Evolutionary conservation across 2,113 vertebrate genomes (phyloP), one percentile per base, ranked within the genome.

Genomic region (Cranoglanis bouderius): DNA sequence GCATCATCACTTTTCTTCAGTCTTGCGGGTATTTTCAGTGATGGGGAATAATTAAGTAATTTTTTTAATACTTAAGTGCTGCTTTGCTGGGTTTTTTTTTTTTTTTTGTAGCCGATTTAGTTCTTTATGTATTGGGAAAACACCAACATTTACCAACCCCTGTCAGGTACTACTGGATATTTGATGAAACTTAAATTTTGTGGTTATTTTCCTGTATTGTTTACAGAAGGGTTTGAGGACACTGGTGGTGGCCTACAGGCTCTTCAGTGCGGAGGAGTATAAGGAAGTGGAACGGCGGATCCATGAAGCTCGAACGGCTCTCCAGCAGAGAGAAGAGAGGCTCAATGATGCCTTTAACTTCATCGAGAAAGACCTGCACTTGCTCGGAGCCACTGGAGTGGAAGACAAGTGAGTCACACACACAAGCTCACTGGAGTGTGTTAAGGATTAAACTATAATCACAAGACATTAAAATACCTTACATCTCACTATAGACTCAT

Each of bases 351-450:
- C 95, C 29, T 99, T 99, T 93, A 94, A 93, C 94, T 96, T 96
- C 92, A 97, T 98, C 57, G 98, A 99, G 92, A 97, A 91, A 92
- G 97, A 99, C 89, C 94, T 99, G 92, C 95, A 97, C n/a, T 86
- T 99, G 82, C 96, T 99, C 61, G 98, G 98, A 90, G 98, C 98
- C 78, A 98, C 98, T 1, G 98, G 97, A 87, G 98, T 99, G n/a
- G 98, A 99, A 94, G 98, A 99, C 95, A 98, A 97, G 98, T 98
- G 96, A 90, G 96, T 90, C 49, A 83, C 16, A 63, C 70, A 78
- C 67, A 75, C 10, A 21, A 35, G 10, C 35, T 40, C 55, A 83
- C 5, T 83, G 38, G 12, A 35, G 81, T 83, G 81, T 83, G 35
- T 43, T 83, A 29, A 83, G 55, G 24, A 83, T 83, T 40, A 43